A percentile compares a stretch with the other conserved stretches of the same genome.
These are phyloP conservation scores for Xyrauchen texanus DNA, from an alignment of 2,113 vertebrate genomes.

Conservation along the genomic window DNA sequence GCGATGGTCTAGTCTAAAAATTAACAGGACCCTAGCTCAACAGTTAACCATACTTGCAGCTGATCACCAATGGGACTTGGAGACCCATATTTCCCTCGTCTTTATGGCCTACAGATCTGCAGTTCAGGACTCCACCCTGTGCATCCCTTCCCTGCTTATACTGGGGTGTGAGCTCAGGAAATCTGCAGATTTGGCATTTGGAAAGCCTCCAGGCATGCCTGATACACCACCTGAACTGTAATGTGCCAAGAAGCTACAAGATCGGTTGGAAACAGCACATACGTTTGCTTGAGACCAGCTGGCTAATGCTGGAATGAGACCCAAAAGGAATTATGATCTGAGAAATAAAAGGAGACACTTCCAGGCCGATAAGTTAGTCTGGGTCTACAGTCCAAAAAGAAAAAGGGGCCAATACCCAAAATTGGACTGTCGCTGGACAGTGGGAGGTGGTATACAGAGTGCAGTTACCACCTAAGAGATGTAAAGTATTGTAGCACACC, in stretches of 20 bases:
- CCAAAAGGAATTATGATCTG: neutral
- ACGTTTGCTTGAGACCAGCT: neutral
- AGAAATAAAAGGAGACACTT: neutral
- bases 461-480: neutral
- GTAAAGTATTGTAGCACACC: too few species aligned
- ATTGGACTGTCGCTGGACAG: neutral
- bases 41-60: conserved; percentile 14
- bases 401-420: neutral
- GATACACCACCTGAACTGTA: conserved; percentile 10
- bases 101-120: conserved; percentile 10
- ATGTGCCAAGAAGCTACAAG: neutral
- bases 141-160: conserved; percentile 25
- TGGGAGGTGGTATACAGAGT: neutral
- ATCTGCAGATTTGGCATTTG: neutral
- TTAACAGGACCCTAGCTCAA: neutral
- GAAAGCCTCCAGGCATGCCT: neutral
- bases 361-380: neutral
- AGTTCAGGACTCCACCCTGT: neutral
- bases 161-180: conserved; percentile 9
- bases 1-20: conserved; percentile 1
- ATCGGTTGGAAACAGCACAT: neutral
- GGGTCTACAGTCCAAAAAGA: neutral
- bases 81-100: neutral
- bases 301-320: neutral
- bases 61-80: conserved; percentile 17